These are phyloP conservation scores for Folsomia candida DNA, from an alignment of 2,888 invertebrate genomes.

Conservation along the genomic window DNA sequence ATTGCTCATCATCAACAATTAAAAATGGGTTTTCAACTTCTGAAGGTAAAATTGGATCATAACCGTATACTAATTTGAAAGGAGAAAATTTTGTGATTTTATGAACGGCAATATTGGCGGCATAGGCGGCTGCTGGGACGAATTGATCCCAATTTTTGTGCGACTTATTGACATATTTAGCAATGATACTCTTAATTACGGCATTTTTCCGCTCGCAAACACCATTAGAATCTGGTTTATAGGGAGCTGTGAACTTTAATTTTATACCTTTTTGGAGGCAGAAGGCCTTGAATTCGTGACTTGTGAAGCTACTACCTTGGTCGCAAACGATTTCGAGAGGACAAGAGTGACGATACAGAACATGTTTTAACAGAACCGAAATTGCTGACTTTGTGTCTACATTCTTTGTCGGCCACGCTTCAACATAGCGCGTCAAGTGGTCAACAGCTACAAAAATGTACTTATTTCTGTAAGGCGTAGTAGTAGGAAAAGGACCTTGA, in stretches of 20 bases:
- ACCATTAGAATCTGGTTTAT: slow-evolving; percentile 22
- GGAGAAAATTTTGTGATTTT: background rate
- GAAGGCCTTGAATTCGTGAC: slow-evolving; percentile 9
- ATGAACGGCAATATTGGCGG: background rate
- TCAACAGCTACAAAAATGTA: too few relatives aligned
- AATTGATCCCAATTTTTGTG: too few relatives aligned
- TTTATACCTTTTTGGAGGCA: background rate
- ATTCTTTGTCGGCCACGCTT: too few relatives aligned
- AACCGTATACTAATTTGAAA: too few relatives aligned
- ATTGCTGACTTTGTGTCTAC: background rate
- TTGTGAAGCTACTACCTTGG: slow-evolving; percentile 5
- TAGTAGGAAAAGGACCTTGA: slow-evolving; percentile 40
- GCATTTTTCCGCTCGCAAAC: slow-evolving; percentile 25
- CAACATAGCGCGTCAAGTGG: too few relatives aligned
- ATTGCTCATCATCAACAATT: background rate
- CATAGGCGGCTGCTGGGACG: background rate
- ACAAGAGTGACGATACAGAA: background rate
- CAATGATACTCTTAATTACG: slow-evolving; percentile 15
- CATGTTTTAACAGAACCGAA: background rate
- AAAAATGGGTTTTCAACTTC: too few relatives aligned
- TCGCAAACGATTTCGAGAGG: background rate
- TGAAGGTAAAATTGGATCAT: too few relatives aligned
- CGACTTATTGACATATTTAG: slow-evolving; percentile 3
- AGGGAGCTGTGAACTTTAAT: too few relatives aligned
- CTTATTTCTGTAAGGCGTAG: slow-evolving; percentile 21